A percentile compares a stretch with the other conserved stretches of the same genome.
Conservation (phyloP, 2,888 invertebrate genomes). For the Patella pellucida region DNA sequence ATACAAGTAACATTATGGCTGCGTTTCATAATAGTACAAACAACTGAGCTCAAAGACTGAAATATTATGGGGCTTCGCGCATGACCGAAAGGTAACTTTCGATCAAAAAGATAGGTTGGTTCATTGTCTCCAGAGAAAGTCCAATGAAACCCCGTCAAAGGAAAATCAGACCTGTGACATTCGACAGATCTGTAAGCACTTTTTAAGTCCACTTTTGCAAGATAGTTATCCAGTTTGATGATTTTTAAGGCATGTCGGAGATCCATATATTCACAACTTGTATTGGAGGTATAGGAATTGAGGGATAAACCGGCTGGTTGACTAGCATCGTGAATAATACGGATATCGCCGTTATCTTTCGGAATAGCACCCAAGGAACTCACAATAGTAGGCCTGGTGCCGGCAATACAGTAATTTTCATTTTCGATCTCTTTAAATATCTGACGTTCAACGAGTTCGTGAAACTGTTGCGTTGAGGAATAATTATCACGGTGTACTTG, state of each 20-base stretch:
- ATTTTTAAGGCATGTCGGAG: not conserved
- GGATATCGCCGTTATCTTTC: not conserved
- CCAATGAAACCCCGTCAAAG: not conserved
- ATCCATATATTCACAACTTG: conserved; percentile 11
- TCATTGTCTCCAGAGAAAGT: not conserved
- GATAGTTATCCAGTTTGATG: not conserved
- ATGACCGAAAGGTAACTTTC: not conserved
- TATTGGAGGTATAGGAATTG: not conserved
- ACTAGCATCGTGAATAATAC: conserved; percentile 12
- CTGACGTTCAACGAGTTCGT: conserved; percentile 9
- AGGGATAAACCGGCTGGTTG: not conserved
- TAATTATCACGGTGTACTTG: not conserved
- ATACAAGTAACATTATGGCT: not conserved
- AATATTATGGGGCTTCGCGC: conserved; percentile 4
- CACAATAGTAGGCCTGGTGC: not conserved
- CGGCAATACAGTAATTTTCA: not conserved
- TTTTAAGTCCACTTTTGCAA: conserved; percentile 16
- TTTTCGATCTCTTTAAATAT: not conserved
- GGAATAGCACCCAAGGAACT: conserved; percentile 7
- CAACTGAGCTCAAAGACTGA: not conserved
- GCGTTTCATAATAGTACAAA: conserved; percentile 8
- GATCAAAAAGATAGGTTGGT: not conserved
- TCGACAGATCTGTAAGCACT: conserved; percentile 14
- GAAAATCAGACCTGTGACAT: not conserved
- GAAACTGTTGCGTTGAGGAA: not conserved